Base-by-base conservation (phyloP, 2,888 invertebrate species). In the Spilarctia lutea region DNA sequence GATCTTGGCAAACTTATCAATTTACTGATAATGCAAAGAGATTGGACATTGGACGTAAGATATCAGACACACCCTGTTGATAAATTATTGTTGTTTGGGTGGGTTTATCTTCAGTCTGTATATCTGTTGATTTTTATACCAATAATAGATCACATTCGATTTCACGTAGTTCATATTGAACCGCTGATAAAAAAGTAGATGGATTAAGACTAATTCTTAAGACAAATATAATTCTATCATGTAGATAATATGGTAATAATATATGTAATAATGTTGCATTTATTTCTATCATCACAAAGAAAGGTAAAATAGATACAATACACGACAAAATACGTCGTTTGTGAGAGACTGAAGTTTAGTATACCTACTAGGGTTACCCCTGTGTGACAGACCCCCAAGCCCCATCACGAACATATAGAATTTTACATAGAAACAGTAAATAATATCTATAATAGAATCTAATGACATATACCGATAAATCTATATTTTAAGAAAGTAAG, bases 91-190 rank as follows among this genome's bases (percentile, higher is more conserved):
- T n/a, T 18, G 16, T 30, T 35, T n/a, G n/a, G n/a, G 18, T n/a
- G 69, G 75, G 75, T n/a, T 72, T 69, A 69, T 27, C 66, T 68
- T 45, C 35, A 20, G n/a, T 52, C 35, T 11, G n/a, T 35, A n/a
- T n/a, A n/a, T n/a, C n/a, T 63, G 27, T 30, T 30, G 30, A 30
- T 63, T 52, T 56, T 13, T 42, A 30, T 45, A 30, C 30, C 67
- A 30, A 63, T 30, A 18, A 1, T 27, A 60, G n/a, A 27, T 60
- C 56, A 13, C 56, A 56, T n/a, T 20, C 24, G 52, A 52, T 52
- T 18, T 52, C 10, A 52, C 1, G 24, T 24, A 52, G 52, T 52
- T 52, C 7, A 7, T 52, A 52, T 8, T 52, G 8, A 52, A n/a
- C 24, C 24, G 1, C 7, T 0, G 13, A 6, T 6, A 24, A 52